Conservation (phyloP, 2,113 vertebrate genomes). For the Bubo scandiacus region DNA sequence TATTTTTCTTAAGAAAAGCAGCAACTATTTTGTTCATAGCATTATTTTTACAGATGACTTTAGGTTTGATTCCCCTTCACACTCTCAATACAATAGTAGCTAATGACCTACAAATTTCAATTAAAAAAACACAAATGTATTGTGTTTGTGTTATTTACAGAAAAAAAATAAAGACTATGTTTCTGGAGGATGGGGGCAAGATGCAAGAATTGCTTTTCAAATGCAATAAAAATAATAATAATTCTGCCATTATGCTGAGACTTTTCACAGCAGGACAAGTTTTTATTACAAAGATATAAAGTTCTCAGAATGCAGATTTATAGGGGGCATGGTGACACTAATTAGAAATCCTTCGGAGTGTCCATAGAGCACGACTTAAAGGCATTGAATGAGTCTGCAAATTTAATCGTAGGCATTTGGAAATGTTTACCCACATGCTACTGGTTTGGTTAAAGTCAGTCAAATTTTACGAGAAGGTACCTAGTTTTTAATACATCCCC, state of each 20-base stretch:
- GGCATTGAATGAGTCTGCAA: background rate
- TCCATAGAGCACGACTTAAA: background rate
- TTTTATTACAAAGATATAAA: slow-evolving; percentile 1
- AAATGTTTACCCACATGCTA: background rate
- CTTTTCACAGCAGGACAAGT: background rate
- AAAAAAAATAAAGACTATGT: background rate
- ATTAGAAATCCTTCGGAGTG: background rate
- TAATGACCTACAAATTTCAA: background rate
- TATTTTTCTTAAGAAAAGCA: background rate
- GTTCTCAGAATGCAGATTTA: background rate
- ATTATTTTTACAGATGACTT: background rate
- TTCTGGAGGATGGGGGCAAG: background rate
- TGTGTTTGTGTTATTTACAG: background rate
- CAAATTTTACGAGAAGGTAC: background rate
- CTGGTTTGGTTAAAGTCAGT: background rate
- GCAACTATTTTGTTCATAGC: background rate
- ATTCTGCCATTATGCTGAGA: background rate
- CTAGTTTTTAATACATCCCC: background rate
- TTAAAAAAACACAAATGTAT: background rate
- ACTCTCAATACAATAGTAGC: background rate
- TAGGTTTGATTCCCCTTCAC: background rate
- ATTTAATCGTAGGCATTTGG: background rate
- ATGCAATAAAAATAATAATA: background rate
- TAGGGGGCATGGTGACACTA: background rate
- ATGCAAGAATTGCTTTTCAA: background rate